Conservation (phyloP, 2,797 vertebrate species). For the Mastacembelus armatus region DNA sequence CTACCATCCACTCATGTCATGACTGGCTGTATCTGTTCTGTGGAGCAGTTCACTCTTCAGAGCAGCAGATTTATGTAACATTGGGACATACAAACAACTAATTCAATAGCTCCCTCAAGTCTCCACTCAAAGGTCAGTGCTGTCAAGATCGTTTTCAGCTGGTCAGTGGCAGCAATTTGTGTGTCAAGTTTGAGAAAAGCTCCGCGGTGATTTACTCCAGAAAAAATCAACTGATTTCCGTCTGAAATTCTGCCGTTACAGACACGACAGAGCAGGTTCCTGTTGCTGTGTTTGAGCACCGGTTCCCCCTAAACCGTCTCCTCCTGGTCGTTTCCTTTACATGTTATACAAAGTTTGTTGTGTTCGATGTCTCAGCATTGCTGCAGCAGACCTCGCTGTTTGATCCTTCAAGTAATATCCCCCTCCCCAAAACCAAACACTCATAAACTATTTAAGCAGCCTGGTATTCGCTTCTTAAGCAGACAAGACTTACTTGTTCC, state of each 20-base stretch:
- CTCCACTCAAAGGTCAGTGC: slow-evolving; percentile 38
- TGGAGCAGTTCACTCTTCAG: slow-evolving; percentile 1
- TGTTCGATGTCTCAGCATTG: slow-evolving; percentile 18
- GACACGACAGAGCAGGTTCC: background rate
- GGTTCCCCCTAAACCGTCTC: background rate
- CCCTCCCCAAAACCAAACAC: slow-evolving; percentile 68
- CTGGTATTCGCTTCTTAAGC: slow-evolving; percentile 16
- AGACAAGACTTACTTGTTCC: slow-evolving; percentile 62
- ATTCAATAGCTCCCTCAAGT: slow-evolving; percentile 3
- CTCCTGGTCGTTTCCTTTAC: slow-evolving; percentile 4
- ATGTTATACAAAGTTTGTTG: background rate
- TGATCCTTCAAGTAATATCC: slow-evolving; percentile 54
- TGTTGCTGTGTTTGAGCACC: background rate
- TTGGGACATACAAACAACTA: background rate
- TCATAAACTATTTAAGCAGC: slow-evolving; percentile 64
- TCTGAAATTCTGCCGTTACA: slow-evolving; percentile 8
- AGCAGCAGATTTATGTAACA: background rate
- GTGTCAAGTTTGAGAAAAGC: too few relatives aligned
- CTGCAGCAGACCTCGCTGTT: slow-evolving; percentile 22
- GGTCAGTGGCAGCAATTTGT: slow-evolving; percentile 11
- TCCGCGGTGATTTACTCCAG: too few relatives aligned
- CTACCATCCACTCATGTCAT: background rate
- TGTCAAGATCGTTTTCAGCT: background rate
- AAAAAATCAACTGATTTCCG: slow-evolving; percentile 31
- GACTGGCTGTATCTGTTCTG: background rate